phyloP scores from a whole-genome alignment of 2,113 vertebrate genomes.

The Parus major region DNA sequence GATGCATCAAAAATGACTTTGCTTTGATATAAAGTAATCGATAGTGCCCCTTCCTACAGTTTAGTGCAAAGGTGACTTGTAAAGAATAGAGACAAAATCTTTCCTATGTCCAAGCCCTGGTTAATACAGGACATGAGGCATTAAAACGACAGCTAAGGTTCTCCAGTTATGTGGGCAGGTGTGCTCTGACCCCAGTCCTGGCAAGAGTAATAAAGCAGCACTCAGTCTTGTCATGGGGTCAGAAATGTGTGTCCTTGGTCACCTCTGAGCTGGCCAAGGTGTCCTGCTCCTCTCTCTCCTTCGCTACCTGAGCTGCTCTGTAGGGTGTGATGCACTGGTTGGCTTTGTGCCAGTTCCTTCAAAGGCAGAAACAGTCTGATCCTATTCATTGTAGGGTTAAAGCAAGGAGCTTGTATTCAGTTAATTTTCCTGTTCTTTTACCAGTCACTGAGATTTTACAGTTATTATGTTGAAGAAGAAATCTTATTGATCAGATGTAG shows the following conservation, averaged over 20 bases:
- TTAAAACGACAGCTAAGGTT: not conserved
- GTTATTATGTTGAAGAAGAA: not conserved
- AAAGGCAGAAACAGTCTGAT: not conserved
- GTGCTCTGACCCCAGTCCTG: not conserved
- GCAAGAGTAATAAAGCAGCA: not conserved
- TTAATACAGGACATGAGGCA: not conserved
- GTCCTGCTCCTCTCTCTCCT: not conserved
- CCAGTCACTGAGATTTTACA: not conserved
- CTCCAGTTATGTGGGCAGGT: not conserved
- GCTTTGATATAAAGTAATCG: not conserved
- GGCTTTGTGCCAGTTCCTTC: not conserved
- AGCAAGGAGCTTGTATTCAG: not conserved
- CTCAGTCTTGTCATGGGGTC: not conserved
- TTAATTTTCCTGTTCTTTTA: not conserved
- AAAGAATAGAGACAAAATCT: not conserved
- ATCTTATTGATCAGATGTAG: not conserved
- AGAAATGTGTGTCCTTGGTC: not conserved
- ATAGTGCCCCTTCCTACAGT: not conserved
- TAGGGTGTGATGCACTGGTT: not conserved
- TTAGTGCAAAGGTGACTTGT: not conserved
- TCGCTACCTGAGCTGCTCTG: not conserved
- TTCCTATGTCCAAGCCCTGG: not conserved
- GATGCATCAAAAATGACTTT: not conserved
- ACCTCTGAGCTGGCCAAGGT: not conserved
- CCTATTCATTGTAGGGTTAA: not conserved